Base-by-base conservation (phyloP, 2,888 invertebrate genomes). In the Andrena hattorfiana region DNA sequence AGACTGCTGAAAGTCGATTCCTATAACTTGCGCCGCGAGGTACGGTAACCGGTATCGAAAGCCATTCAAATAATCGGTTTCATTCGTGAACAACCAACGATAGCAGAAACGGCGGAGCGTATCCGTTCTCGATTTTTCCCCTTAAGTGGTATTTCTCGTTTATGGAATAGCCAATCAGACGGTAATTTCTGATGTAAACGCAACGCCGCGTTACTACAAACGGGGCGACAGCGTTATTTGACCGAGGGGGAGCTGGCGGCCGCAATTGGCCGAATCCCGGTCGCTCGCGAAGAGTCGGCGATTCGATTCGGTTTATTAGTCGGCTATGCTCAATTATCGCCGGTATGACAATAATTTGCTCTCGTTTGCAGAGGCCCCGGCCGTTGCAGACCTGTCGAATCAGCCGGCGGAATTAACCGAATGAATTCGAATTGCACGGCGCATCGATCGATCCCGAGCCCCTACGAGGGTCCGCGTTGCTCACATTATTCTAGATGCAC, bases 271-370 rank as follows among this genome's bases (percentile, higher is more conserved):
- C 75, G 73, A 75, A 85, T 89, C 89, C 81, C 42, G 75, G 75
- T 81, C 59, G 64, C 56, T 72, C 79, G 62, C 84, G 88, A 88
- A 85, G 81, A 85, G 84, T 84, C 70, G 83, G 74, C 85, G 81
- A 88, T 89, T 80, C 84, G 84, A 74, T 78, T 81, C 84, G 82
- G 90, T 91, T 90, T 91, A 91, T 91, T 90, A 90, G 87, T 74
- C 63, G 72, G 72, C 69, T 76, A 89, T 86, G 88, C 84, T 90
- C 89, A 89, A 90, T 91, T 91, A 90, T 90, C 90, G 83, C 66
- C 73, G 84, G 81, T 85, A 87, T 84, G 86, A 89, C 90, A 87
- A 91, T 91, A 90, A 91, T 90, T 90, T 87, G 81, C 78, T 77
- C 85, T 79, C 83, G 85, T 90, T 86, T 86, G 79, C 74, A 77